Conservation (phyloP, 23 tunicate species). For the Diplosoma virens region DNA sequence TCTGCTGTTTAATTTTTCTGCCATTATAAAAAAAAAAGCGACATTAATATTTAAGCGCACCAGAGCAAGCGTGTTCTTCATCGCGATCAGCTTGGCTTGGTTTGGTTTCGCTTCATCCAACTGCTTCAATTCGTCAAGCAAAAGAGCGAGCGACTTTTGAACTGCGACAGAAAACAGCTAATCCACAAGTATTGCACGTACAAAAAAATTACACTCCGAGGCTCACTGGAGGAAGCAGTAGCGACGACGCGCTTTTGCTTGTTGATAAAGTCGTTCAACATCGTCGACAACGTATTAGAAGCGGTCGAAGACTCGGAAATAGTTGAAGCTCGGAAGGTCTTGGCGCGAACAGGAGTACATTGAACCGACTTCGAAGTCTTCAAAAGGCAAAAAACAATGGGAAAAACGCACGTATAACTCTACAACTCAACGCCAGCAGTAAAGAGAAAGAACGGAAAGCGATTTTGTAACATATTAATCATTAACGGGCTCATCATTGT, state of each 20-base stretch:
- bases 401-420: too few species aligned
- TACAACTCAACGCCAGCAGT: too few species aligned
- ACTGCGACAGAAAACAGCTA: slow-evolving; percentile 11
- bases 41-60: too few species aligned
- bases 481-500: too few species aligned
- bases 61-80: slow-evolving; percentile 31
- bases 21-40: too few species aligned
- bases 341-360: slow-evolving; percentile 8
- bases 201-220: neutral
- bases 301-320: slow-evolving; percentile 7
- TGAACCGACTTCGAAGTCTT: slow-evolving; percentile 25
- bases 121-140: slow-evolving; percentile 5
- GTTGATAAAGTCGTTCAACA: slow-evolving; percentile 13
- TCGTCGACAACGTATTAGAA: neutral
- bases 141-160: slow-evolving; percentile 11
- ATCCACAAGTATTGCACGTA: neutral
- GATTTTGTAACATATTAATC: too few species aligned
- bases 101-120: slow-evolving; percentile 21
- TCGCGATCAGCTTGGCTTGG: neutral
- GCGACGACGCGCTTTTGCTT: slow-evolving; percentile 25
- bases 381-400: too few species aligned
- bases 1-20: neutral
- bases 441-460: too few species aligned
- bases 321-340: neutral
- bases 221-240: neutral